Percentiles rank a stretch among this genome's conserved stretches.
Evolutionary conservation across 2,797 vertebrate species (phyloP).

Genomic region (Onychomys torridus): DNA sequence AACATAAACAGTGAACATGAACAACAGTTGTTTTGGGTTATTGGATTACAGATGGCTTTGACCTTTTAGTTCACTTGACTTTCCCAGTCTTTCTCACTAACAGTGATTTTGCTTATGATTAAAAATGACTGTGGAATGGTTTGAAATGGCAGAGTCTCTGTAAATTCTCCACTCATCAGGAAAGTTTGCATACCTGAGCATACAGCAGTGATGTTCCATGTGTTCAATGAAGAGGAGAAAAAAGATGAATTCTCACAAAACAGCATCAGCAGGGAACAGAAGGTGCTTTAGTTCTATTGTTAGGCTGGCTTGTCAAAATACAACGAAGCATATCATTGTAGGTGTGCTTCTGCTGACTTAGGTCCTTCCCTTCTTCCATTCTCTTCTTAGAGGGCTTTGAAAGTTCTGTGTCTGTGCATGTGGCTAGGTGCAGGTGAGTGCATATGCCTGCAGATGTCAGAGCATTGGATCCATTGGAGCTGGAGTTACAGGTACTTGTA

Average conservation of each 20-base stretch:
- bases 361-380: neutral
- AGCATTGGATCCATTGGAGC: neutral
- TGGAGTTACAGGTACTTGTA: neutral
- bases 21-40: neutral
- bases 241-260: neutral
- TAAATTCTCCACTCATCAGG: neutral
- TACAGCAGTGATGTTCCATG: neutral
- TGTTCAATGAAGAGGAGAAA: neutral
- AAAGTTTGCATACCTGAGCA: neutral
- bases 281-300: neutral
- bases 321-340: fast-evolving
- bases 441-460: too few species aligned
- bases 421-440: neutral
- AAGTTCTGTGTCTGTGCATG: neutral
- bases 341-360: neutral
- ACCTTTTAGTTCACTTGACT: conserved; percentile 7
- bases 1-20: neutral
- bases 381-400: neutral
- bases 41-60: conserved; percentile 4
- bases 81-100: conserved; percentile 9
- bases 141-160: neutral
- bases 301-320: conserved; percentile 4
- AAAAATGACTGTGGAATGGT: neutral
- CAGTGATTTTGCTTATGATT: neutral
- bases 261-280: neutral